A percentile compares a stretch with the other conserved stretches of the same genome.
Evolutionary conservation across 2,797 vertebrate species (phyloP).

Genomic region (Lepus townsendii): DNA sequence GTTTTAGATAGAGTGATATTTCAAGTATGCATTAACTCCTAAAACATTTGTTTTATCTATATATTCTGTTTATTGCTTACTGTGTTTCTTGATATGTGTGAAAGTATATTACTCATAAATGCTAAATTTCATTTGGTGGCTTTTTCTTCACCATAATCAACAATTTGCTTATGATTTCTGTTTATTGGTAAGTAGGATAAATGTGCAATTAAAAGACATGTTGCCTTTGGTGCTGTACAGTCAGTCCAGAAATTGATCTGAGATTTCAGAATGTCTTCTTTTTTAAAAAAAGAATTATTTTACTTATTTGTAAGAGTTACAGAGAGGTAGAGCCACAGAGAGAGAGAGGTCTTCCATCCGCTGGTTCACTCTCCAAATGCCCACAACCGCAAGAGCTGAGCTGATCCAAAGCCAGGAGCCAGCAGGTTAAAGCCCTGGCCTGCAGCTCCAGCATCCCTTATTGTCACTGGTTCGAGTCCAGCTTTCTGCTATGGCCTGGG

Average conservation of each 20-base stretch:
- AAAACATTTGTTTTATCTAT: conserved; percentile 13
- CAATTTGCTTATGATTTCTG: not conserved
- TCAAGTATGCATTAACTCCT: not conserved
- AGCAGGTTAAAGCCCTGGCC: no score
- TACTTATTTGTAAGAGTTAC: no score
- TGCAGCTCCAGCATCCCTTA: no score
- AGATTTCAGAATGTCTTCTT: no score
- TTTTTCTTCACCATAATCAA: conserved; percentile 31
- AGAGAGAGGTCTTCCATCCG: no score
- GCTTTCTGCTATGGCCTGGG: no score
- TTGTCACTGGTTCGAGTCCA: no score
- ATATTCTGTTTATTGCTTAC: conserved; percentile 12
- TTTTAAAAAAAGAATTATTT: no score
- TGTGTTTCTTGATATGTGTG: conserved; percentile 6
- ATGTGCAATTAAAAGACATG: not conserved
- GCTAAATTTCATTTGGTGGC: conserved; percentile 46
- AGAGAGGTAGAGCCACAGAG: no score
- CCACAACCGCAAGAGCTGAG: no score
- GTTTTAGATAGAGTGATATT: not conserved
- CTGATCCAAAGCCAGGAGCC: no score
- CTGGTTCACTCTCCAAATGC: no score
- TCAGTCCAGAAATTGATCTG: not conserved
- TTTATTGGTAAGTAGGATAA: not conserved
- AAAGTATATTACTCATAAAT: conserved; percentile 7
- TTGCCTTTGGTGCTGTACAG: not conserved